Percentiles rank a stretch among this genome's conserved stretches.
Evolutionary conservation across 2,113 vertebrate species (phyloP).

Genomic region (Thymallus thymallus): DNA sequence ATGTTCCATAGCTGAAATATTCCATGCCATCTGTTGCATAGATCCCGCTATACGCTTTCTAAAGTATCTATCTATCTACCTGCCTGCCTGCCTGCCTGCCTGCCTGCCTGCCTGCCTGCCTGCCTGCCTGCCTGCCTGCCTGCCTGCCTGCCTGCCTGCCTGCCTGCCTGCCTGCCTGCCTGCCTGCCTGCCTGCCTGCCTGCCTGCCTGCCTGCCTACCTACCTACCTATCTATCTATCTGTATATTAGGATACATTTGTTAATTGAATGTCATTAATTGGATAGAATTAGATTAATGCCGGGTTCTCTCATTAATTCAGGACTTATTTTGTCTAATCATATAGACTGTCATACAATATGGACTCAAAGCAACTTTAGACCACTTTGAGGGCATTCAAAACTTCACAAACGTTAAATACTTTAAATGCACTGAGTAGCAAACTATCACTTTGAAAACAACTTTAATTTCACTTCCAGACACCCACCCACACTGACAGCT

Average conservation of each 20-base stretch:
- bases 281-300: background rate
- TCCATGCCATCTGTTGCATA: conserved; percentile 26
- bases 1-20: background rate
- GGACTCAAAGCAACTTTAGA: background rate
- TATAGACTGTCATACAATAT: background rate
- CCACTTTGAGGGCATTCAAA: background rate
- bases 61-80: too few relatives aligned
- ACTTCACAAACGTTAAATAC: background rate
- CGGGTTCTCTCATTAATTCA: background rate
- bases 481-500: conserved; percentile 8
- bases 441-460: background rate
- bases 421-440: background rate
- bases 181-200: too few relatives aligned
- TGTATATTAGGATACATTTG: background rate
- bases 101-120: too few relatives aligned
- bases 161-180: too few relatives aligned
- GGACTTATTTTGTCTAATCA: too few relatives aligned
- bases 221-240: too few relatives aligned
- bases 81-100: too few relatives aligned
- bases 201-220: too few relatives aligned
- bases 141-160: too few relatives aligned
- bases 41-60: background rate
- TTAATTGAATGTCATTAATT: background rate
- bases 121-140: too few relatives aligned
- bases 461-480: background rate